Evolutionary conservation across 2,113 vertebrate species (phyloP), one percentile per base, ranked within the genome.

Genomic region (Callipepla squamata): DNA sequence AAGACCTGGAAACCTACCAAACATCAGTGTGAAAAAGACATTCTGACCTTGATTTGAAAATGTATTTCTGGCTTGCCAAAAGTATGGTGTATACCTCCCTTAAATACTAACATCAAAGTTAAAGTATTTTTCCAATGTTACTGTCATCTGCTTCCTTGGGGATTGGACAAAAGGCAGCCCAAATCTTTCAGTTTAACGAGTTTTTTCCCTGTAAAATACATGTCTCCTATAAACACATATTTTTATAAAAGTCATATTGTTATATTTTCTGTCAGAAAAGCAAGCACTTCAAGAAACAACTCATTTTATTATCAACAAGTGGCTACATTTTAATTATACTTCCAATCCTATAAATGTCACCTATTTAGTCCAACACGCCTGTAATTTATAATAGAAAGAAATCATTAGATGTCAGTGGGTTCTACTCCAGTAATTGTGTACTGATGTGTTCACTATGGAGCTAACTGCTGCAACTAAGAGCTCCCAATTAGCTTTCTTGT

Each of bases 1-100:
- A 89, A 90, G 2, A 50, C 9, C 58, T 92, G 65, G 58, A 93
- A 94, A 94, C 63, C 36, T 93, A 83, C 53, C 90, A 92, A 91
- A 76, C 8, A 6, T 77, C 89, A 76, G 81, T 42, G 92, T 0
- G 45, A 84, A 92, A 85, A 92, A 75, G 55, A 67, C 32, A 70
- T 94, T 87, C 81, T 85, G 61, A 96, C 75, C 85, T 93, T 73
- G 57, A 53, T 40, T 85, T 92, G 66, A 87, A 96, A 94, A 94
- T 32, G n/a, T 82, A 82, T 87, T 94, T 85, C 86, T 76, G 78
- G 75, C 47, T 94, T 91, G 58, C 85, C 70, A 76, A 94, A 87
- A 89, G 68, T 38, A 83, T 0, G 0, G 23, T 59, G 14, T 6
- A 2, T 75, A 82, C 19, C 28, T 84, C 61, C 44, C 30, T 88